Conservation (phyloP, 2,888 invertebrate species). For the Podotricha telesiphe region DNA sequence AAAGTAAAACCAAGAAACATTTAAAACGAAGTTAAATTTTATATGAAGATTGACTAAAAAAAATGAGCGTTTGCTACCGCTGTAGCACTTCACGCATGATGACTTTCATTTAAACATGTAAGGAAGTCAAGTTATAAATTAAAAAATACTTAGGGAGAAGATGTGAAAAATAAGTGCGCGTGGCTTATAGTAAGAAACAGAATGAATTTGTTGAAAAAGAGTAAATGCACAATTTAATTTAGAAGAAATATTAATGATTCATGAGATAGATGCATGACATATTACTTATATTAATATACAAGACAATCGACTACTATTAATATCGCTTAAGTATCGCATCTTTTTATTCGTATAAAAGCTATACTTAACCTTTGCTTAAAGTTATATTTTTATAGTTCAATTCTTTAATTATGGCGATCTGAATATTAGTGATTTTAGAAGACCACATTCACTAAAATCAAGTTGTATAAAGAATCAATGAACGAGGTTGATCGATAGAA, state of each 20-base stretch:
- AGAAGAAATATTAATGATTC: background rate
- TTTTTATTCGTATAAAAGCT: background rate
- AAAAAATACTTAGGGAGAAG: background rate
- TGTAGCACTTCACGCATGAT: slow-evolving; percentile 8
- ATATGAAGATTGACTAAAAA: background rate
- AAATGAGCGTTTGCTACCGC: background rate
- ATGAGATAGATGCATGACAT: no score
- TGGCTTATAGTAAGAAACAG: background rate
- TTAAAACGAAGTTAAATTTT: background rate
- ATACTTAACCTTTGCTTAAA: no score
- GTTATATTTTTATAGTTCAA: no score
- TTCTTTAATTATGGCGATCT: no score
- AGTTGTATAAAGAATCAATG: no score
- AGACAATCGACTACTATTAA: no score
- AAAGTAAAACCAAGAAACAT: slow-evolving; percentile 1
- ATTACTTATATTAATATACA: no score
- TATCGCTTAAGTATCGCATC: no score
- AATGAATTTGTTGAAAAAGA: background rate
- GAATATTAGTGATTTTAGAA: no score
- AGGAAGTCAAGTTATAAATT: background rate
- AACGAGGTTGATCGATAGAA: no score
- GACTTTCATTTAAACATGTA: slow-evolving; percentile 1
- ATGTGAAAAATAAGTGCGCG: background rate
- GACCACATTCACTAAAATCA: background rate
- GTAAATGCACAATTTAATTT: background rate